Base-by-base conservation (phyloP, 2,113 vertebrate genomes). In the Sisor rabdophorus region DNA sequence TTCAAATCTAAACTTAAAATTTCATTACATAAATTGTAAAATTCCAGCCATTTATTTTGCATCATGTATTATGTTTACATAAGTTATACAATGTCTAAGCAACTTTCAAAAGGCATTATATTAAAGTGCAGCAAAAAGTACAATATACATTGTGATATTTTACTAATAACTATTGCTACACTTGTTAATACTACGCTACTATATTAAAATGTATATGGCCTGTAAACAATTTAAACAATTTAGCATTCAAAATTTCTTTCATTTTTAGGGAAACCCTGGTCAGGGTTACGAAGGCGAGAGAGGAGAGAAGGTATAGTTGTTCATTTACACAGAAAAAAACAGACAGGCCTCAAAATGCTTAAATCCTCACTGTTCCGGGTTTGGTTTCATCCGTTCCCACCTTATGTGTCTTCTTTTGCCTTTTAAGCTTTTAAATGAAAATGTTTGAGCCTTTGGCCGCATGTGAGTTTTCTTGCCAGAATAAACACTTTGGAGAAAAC, bases 321-420 rank as follows among this genome's bases (percentile, higher is more conserved):
- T 71, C 36, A 48, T 22, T 52, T 40, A 58, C 28, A 69, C 11
- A 50, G 11, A 60, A 60, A 58, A 60, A 8, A 28, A 30, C 2
- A 22, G 0, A 1, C 24, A 44, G 4, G 16, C 65, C 10, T 73
- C 11, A 15, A 54, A 32, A n/a, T n/a, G 24, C 16, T 12, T 9
- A 48, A 15, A 12, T 40, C n/a, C 30, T 64, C 30, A 40, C 28
- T 75, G 73, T 86, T 75, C 83, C 83, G 79, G 84, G 83, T 84
- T 85, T 89, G 88, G 86, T 85, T 88, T 90, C 88, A 90, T 83
- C 84, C 50, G 80, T 88, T 89, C 86, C 87, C 81, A 48, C 79
- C 80, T 74, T 83, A 74, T 75, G 73, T 80, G 68, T 55, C 73
- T 72, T 64, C 78, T 68, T 75, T 72, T 80, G 68, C 55, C 73